These are phyloP conservation scores for Eucriotettix oculatus DNA, from an alignment of 2,888 invertebrate species.

Conservation along the genomic window DNA sequence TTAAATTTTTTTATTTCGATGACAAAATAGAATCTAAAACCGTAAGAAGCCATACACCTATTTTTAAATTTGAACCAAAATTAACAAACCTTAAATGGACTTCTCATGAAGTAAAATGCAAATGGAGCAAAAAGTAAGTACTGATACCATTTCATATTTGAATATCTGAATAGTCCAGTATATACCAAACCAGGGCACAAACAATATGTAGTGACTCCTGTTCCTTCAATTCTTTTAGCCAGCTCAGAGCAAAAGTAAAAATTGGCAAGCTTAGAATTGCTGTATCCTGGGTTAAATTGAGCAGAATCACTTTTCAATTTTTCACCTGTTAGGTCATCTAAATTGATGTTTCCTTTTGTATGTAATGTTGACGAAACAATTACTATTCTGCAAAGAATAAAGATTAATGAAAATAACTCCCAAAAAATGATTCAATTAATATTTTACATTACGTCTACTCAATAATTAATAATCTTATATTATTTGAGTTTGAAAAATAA, in stretches of 20 bases:
- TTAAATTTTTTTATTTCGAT: too few species aligned
- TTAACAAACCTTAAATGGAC: slow-evolving; percentile 40
- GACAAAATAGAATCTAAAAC: too few species aligned
- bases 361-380: slow-evolving; percentile 54
- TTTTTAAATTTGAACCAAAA: too few species aligned
- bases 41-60: too few species aligned
- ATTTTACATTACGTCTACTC: too few species aligned
- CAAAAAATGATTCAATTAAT: too few species aligned
- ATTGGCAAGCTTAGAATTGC: slow-evolving; percentile 63
- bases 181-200: slow-evolving; percentile 69
- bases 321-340: slow-evolving; percentile 47
- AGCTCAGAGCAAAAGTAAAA: slow-evolving; percentile 51
- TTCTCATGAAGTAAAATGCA: slow-evolving; percentile 51
- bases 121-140: slow-evolving; percentile 53
- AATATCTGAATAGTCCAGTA: slow-evolving; percentile 54
- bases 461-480: too few species aligned
- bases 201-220: slow-evolving; percentile 44
- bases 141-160: slow-evolving; percentile 48
- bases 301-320: slow-evolving; percentile 27
- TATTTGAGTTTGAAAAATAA: too few species aligned
- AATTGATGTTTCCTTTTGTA: slow-evolving; percentile 47
- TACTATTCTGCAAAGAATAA: slow-evolving; percentile 38
- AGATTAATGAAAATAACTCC: not conserved
- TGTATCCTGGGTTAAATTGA: slow-evolving; percentile 42
- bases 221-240: slow-evolving; percentile 34